Conservation (phyloP, 2,113 vertebrate species). For the Psittacara wagleri region DNA sequence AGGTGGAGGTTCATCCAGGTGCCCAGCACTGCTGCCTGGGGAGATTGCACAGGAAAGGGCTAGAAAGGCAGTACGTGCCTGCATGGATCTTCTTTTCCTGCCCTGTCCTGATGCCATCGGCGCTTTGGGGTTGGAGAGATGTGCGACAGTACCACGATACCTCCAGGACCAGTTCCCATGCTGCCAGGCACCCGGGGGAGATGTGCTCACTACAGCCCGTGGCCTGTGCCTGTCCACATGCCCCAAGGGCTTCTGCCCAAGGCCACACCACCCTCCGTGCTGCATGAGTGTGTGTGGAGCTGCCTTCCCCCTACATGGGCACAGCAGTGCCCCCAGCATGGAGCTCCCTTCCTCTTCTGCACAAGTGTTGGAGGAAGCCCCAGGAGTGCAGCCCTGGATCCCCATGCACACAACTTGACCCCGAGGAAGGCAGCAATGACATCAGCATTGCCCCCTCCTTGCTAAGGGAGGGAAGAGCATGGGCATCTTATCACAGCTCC, state of each 20-base stretch:
- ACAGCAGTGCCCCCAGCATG: accelerated
- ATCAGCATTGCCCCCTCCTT: background rate
- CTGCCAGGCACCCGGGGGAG: background rate
- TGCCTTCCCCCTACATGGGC: accelerated
- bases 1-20: background rate
- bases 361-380: accelerated
- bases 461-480: accelerated
- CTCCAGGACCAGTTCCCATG: background rate
- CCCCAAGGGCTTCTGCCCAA: background rate
- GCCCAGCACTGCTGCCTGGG: background rate
- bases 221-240: background rate
- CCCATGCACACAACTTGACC: background rate
- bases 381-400: background rate
- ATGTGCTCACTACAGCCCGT: background rate
- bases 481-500: background rate
- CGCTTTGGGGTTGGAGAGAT: background rate
- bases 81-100: background rate
- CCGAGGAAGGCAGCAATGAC: background rate
- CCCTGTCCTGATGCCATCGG: background rate
- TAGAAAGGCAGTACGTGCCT: background rate
- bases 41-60: background rate
- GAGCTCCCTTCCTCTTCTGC: background rate
- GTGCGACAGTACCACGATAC: background rate
- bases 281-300: background rate
- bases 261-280: background rate